Evolutionary conservation across 2,797 vertebrate genomes (phyloP), one percentile per base, ranked within the genome.

Genomic region (Cetoscarus ocellatus): DNA sequence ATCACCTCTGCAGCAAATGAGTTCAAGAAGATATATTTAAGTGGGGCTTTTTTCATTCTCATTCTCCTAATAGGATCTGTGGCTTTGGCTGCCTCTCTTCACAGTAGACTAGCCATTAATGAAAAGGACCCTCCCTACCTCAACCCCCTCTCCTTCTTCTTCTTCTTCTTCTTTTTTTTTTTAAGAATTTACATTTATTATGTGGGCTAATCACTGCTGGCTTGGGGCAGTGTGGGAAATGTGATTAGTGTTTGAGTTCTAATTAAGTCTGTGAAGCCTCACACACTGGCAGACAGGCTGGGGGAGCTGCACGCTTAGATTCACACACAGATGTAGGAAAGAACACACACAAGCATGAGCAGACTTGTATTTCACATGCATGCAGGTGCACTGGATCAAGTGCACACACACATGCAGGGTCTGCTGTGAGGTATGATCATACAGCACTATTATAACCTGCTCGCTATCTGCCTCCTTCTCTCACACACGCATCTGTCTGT

Each of bases 211-310:
- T 90, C 87, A 91, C 79, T 67, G 75, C 43, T 74, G 67, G 79
- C 90, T 86, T 43, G 57, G 51, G 83, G 89, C 85, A 74, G 77
- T 75, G 75, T 84, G 88, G 77, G 82, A 84, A 91, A 91, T 88
- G 86, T 91, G 88, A 93, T 92, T 93, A 93, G 85, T 73, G 75
- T 82, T 84, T 86, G 88, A 88, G 88, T 81, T 90, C 85, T 93
- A 93, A 94, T 93, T 91, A 94, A 93, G 89, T 80, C 83, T 83
- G 83, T 67, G 82, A 90, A 90, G 87, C 70, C 70, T 84, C 77
- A 77, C 84, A 88, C 89, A 86, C 78, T 83, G 68, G 60, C 69
- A 82, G 84, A 82, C 77, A 86, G 80, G 89, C 77, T 85, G 60
- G 17, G 40, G 76, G 78, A 86, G 71, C 68, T 60, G 77, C 73